Percentiles rank a stretch among this genome's conserved stretches.
These are phyloP conservation scores for Laticauda laticaudata DNA, from an alignment of 2,113 vertebrate genomes.

Conservation along the genomic window DNA sequence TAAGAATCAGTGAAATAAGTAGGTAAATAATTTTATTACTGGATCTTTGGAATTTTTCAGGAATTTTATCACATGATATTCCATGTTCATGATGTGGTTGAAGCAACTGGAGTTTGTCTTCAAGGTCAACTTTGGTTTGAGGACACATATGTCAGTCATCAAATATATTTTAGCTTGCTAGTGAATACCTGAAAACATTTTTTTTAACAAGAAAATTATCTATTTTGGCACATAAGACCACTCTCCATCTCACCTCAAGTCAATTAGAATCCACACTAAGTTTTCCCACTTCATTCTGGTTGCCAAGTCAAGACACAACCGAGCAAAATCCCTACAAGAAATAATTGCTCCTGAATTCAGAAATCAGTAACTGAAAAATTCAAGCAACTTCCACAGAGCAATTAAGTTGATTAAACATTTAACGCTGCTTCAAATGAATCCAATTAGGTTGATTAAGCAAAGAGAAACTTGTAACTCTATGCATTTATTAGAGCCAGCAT, in stretches of 20 bases:
- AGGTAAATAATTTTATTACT: not conserved
- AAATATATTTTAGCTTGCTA: not conserved
- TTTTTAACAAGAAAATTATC: not conserved
- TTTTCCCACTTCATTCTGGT: not conserved
- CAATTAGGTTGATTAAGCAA: not conserved
- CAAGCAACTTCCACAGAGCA: not conserved
- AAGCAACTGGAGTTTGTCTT: not conserved
- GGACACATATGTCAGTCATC: not conserved
- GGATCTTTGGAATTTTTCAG: not conserved
- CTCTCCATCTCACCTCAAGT: not conserved
- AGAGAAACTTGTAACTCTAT: not conserved
- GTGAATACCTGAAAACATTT: not conserved
- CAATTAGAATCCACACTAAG: not conserved
- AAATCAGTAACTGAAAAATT: not conserved
- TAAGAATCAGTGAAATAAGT: not conserved
- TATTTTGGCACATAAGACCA: not conserved
- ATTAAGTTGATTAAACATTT: slow-evolving; percentile 1
- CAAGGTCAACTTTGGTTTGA: not conserved
- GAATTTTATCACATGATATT: not conserved
- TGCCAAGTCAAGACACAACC: not conserved
- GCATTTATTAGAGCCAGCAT: not conserved
- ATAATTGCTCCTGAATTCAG: not conserved
- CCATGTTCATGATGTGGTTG: not conserved
- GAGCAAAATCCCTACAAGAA: not conserved
- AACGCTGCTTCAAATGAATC: slow-evolving; percentile 4